Evolutionary conservation across 2,113 vertebrate species (phyloP), one percentile per base, ranked within the genome.

Genomic region (Sceloporus tristichus): DNA sequence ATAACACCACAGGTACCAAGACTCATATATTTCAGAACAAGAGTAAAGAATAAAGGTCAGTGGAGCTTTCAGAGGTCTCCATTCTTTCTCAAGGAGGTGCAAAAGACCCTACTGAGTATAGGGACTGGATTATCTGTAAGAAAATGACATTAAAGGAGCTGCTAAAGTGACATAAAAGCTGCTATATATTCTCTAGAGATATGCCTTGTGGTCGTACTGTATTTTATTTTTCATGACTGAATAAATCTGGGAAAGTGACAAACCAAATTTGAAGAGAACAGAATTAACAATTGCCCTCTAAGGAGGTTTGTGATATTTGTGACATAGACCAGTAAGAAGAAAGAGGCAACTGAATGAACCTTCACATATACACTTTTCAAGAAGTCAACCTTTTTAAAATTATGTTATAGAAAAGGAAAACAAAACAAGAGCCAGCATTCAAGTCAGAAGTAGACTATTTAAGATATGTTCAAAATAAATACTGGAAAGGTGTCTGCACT

Each of bases 361-460:
- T 70, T 53, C 6, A 89, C 3, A 56, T 71, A 2, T 4, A 14
- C 27, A 23, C 48, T 0, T 21, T 38, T 11, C 18, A 38, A 81
- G 56, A 81, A 65, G 62, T 3, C 59, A 27, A 68, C 3, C 62
- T 23, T 48, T 38, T 75, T 75, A 62, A 14, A 62, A 18, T 62
- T 62, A 1, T 62, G 9, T 29, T 10, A 13, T 40, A 34, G 10
- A 62, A 62, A 25, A 62, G 18, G 38, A 66, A 23, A 66, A 38
- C 74, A 59, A 38, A 62, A 3, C 1, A 0, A 16, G 5, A 21
- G 10, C 9, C 1, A 53, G 29, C 81, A 48, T 85, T 77, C 29
- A 71, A 92, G 84, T 59, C 25, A 42, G 62, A 81, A 79, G 18
- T n/a, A n/a, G 48, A 77, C 84, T 48, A 85, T 85, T 27, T 68